phyloP scores from a whole-genome alignment of 2,888 invertebrate species.

The Notodonta ziczac region DNA sequence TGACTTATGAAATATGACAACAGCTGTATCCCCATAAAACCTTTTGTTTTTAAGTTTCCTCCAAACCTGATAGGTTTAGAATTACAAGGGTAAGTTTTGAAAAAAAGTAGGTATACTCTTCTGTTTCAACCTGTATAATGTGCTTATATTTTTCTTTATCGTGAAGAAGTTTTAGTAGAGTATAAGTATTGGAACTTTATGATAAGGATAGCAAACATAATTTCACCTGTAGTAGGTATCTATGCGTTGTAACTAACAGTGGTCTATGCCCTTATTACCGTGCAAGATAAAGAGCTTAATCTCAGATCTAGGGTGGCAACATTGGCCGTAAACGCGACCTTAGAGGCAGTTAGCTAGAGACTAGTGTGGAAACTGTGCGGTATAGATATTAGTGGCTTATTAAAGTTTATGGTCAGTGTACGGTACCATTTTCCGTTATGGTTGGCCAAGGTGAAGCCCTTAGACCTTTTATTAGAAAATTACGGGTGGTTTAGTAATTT shows the following conservation, averaged over 20 bases:
- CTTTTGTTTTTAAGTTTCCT: no score
- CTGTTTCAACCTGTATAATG: no score
- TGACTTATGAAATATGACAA: no score
- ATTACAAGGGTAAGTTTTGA: no score
- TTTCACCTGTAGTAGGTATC: no score
- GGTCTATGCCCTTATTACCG: background rate
- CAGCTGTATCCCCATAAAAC: no score
- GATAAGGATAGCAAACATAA: no score
- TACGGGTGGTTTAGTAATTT: conserved; percentile 11
- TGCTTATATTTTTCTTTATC: no score
- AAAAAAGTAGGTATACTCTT: no score
- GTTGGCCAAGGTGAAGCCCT: conserved; percentile 32
- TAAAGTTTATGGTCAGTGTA: conserved; percentile 62
- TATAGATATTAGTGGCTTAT: conserved; percentile 47
- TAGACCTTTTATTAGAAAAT: conserved; percentile 21
- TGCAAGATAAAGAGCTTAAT: conserved; percentile 8
- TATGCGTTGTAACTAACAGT: background rate
- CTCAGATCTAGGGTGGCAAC: conserved; percentile 9
- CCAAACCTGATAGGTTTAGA: no score
- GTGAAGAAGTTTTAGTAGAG: no score
- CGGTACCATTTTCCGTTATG: conserved; percentile 55
- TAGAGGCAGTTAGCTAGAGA: conserved; percentile 36
- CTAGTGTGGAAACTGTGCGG: conserved; percentile 51
- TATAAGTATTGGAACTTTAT: no score
- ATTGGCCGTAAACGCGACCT: conserved; percentile 17